Evolutionary conservation across 2,113 vertebrate genomes (phyloP).

Genomic region (Python bivittatus): DNA sequence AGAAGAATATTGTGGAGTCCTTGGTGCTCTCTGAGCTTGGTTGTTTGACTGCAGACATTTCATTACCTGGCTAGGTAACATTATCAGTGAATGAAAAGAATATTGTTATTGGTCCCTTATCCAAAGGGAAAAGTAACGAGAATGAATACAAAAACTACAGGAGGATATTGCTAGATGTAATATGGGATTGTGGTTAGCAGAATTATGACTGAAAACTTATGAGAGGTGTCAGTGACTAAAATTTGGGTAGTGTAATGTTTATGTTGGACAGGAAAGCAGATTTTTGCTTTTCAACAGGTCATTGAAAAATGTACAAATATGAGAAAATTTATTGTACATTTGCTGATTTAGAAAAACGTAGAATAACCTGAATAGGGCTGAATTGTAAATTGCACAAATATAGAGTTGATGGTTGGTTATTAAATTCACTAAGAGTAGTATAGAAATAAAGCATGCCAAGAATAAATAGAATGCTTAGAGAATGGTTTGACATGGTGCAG

Average conservation of each 20-base stretch:
- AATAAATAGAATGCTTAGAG: not conserved
- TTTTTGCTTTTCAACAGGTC: not conserved
- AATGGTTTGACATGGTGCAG: not conserved
- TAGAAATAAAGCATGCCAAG: not conserved
- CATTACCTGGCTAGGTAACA: too few relatives aligned
- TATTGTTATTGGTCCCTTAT: not conserved
- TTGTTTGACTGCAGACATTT: too few relatives aligned
- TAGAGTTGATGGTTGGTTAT: not conserved
- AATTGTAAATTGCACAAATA: not conserved
- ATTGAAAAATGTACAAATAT: not conserved
- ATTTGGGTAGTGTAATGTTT: not conserved
- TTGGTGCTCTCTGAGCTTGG: too few relatives aligned
- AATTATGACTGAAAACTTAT: not conserved
- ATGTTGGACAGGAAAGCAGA: not conserved
- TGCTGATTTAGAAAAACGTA: not conserved
- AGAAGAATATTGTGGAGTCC: not conserved
- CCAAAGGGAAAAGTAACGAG: not conserved
- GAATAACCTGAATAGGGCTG: not conserved
- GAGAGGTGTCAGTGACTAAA: not conserved
- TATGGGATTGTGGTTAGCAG: not conserved
- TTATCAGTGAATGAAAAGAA: too few relatives aligned
- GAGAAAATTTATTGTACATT: not conserved
- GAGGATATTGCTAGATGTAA: not conserved
- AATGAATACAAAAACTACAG: not conserved
- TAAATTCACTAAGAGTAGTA: not conserved